Evolutionary conservation across 2,888 invertebrate species (phyloP).

Genomic region (Dryobota labecula): DNA sequence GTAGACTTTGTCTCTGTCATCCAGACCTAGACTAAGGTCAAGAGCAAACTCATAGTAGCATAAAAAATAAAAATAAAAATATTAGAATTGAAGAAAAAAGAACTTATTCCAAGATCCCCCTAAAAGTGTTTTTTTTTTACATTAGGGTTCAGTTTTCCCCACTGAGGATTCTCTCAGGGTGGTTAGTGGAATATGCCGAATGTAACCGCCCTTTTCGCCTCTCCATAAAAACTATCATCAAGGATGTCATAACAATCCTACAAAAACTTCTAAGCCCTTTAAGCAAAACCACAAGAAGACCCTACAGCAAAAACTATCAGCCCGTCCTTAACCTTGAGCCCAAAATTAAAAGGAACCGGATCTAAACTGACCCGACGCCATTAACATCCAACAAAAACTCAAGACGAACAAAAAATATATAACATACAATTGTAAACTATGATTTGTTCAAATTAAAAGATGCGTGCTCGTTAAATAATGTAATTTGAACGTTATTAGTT

Average conservation of each 20-base stretch:
- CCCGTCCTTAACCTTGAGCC: conserved; percentile 48
- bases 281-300: not conserved
- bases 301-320: conserved; percentile 21
- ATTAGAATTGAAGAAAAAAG: too few species aligned
- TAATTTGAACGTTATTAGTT: conserved; percentile 54
- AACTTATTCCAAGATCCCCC: too few species aligned
- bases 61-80: too few species aligned
- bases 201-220: rapidly evolving
- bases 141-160: too few species aligned
- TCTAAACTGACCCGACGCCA: conserved; percentile 47
- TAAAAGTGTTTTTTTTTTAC: too few species aligned
- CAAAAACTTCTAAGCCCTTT: not conserved
- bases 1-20: too few species aligned
- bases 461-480: conserved; percentile 43
- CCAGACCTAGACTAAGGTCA: too few species aligned
- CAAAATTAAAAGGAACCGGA: conserved; percentile 55
- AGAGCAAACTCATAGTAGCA: too few species aligned
- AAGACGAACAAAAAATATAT: conserved; percentile 51
- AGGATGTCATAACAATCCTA: not conserved
- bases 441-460: conserved; percentile 51
- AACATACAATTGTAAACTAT: conserved; percentile 41
- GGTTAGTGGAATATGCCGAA: too few species aligned
- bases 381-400: conserved; percentile 56
- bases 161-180: too few species aligned
- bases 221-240: not conserved